Conservation (phyloP, 1,140 invertebrate genomes). For the Sinonovacula constricta region DNA sequence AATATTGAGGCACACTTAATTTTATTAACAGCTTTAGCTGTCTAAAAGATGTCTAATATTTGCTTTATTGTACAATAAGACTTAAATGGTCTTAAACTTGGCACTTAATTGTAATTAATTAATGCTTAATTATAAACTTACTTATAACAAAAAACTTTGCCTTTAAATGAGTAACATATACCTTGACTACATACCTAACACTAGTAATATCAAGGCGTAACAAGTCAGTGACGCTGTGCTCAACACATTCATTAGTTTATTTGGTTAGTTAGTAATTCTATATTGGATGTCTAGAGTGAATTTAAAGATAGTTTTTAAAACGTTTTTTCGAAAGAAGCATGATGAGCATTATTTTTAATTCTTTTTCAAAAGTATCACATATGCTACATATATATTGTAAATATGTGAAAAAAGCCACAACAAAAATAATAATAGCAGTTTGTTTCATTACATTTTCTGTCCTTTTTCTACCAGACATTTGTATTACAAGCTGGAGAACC, state of each 20-base stretch:
- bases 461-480: conserved; percentile 79
- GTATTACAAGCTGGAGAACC: conserved; percentile 77
- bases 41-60: not conserved
- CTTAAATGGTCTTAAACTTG: not conserved
- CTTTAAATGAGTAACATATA: too few species aligned
- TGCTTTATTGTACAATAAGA: not conserved
- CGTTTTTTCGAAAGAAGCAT: not conserved
- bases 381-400: not conserved
- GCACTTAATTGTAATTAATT: too few species aligned
- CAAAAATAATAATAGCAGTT: not conserved
- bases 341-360: not conserved
- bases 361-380: not conserved
- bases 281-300: too few species aligned
- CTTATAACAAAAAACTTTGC: too few species aligned
- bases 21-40: not conserved
- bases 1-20: not conserved
- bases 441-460: not conserved
- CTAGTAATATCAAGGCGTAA: too few species aligned
- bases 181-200: too few species aligned
- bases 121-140: too few species aligned
- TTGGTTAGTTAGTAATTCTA: too few species aligned
- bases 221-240: too few species aligned
- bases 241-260: too few species aligned
- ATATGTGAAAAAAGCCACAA: not conserved
- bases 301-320: not conserved